These are phyloP conservation scores for Cecidostiba fungosa DNA, from an alignment of 2,888 invertebrate genomes.

Conservation along the genomic window DNA sequence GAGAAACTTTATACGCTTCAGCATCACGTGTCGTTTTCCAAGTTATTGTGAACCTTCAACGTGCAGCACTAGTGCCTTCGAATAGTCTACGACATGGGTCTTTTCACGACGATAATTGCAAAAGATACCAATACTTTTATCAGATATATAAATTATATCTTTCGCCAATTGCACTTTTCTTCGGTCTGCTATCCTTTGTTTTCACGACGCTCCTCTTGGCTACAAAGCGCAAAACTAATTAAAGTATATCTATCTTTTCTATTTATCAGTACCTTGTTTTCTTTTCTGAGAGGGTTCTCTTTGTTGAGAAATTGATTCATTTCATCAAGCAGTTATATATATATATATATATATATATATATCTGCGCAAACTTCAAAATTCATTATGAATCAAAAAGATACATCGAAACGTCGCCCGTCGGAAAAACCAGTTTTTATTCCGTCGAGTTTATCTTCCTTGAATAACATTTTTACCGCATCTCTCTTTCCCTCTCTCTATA, in stretches of 20 bases:
- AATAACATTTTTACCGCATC: neutral
- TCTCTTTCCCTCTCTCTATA: neutral
- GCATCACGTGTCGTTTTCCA: slow-evolving; percentile 35
- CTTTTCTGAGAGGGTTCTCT: neutral
- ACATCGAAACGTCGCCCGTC: neutral
- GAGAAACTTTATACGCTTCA: slow-evolving; percentile 35
- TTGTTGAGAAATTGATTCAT: slow-evolving; percentile 28
- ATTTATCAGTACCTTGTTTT: slow-evolving; percentile 41
- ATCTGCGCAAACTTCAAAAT: neutral
- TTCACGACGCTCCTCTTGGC: neutral
- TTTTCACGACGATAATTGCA: slow-evolving; percentile 33
- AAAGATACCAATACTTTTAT: slow-evolving; percentile 41
- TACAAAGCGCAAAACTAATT: slow-evolving; percentile 37
- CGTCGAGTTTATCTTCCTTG: neutral
- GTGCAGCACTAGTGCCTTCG: neutral
- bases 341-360: no score
- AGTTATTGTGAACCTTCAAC: slow-evolving; percentile 37
- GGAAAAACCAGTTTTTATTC: neutral
- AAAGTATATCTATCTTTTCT: slow-evolving; percentile 23
- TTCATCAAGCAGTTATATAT: neutral
- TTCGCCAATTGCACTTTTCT: slow-evolving; percentile 33
- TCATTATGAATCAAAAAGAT: neutral
- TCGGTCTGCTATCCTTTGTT: neutral
- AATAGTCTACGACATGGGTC: neutral
- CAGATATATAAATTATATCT: slow-evolving; percentile 43